Conservation (phyloP, 2,888 invertebrate species). For the Caenorhabditis sulstoni region DNA sequence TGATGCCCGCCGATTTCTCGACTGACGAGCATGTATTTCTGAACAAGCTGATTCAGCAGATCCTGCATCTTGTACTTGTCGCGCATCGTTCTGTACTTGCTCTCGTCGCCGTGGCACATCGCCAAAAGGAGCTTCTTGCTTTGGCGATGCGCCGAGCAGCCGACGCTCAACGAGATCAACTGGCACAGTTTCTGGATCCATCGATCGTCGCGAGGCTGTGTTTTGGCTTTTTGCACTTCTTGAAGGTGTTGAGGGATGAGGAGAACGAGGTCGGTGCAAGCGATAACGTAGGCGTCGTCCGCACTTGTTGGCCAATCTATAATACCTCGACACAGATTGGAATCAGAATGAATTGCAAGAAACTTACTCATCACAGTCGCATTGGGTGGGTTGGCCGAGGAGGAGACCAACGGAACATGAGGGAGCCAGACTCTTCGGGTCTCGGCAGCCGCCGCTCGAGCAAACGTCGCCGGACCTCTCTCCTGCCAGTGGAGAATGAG, state of each 20-base stretch:
- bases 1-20: conserved; percentile 57
- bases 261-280: conserved; percentile 38
- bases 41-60: conserved; percentile 37
- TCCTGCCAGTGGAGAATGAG: conserved; percentile 35
- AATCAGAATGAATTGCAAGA: background rate
- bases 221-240: conserved; percentile 26
- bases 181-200: conserved; percentile 47
- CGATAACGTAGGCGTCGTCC: conserved; percentile 33
- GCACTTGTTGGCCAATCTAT: conserved; percentile 31
- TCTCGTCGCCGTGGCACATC: conserved; percentile 50
- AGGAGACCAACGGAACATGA: conserved; percentile 48
- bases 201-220: conserved; percentile 23
- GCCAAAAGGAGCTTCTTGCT: conserved; percentile 60
- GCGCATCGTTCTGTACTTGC: conserved; percentile 51
- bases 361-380: conserved; percentile 10
- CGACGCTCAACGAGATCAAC: conserved; percentile 6
- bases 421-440: conserved; percentile 48
- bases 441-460: conserved; percentile 1
- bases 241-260: conserved; percentile 47
- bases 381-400: conserved; percentile 49
- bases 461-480: conserved; percentile 23
- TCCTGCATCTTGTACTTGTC: conserved; percentile 60
- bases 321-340: background rate
- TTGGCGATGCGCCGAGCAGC: conserved; percentile 48
- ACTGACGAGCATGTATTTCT: conserved; percentile 48